Evolutionary conservation across 35 echinoderm and acorn worm genomes (phyloP).

Genomic region (Lytechinus variegatus): DNA sequence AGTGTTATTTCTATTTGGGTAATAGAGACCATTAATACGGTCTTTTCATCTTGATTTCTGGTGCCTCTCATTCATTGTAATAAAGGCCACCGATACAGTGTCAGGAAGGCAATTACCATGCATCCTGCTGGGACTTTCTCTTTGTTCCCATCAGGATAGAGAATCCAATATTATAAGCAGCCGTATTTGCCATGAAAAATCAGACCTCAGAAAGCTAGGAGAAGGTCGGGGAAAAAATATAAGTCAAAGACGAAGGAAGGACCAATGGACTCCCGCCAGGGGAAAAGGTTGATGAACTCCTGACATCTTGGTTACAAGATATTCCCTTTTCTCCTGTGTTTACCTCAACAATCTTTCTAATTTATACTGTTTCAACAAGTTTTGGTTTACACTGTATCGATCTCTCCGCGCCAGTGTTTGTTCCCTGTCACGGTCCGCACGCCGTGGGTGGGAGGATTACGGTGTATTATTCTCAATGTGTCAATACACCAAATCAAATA

Average conservation of each 20-base stretch:
- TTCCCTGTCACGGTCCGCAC: constrained; percentile 5
- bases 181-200: background rate
- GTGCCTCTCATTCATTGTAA: background rate
- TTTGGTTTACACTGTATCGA: constrained; percentile 23
- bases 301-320: background rate
- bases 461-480: background rate
- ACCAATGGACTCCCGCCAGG: background rate
- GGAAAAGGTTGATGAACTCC: constrained; percentile 17
- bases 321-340: constrained; percentile 8
- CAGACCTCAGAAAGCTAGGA: background rate
- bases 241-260: background rate
- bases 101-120: background rate
- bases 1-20: too few species aligned
- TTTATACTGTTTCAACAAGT: constrained; percentile 49
- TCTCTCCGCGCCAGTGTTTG: background rate
- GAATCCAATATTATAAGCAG: background rate
- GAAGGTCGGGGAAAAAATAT: background rate
- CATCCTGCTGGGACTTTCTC: background rate
- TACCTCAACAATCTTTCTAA: constrained; percentile 25
- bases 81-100: background rate
- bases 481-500: background rate
- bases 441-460: constrained; percentile 22
- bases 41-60: background rate
- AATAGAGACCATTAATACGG: too few species aligned
- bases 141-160: background rate